Percentiles rank a stretch among this genome's conserved stretches.
phyloP scores from a whole-genome alignment of 37 sponge, comb jelly and placozoan species.

The Hormiphora californensis region DNA sequence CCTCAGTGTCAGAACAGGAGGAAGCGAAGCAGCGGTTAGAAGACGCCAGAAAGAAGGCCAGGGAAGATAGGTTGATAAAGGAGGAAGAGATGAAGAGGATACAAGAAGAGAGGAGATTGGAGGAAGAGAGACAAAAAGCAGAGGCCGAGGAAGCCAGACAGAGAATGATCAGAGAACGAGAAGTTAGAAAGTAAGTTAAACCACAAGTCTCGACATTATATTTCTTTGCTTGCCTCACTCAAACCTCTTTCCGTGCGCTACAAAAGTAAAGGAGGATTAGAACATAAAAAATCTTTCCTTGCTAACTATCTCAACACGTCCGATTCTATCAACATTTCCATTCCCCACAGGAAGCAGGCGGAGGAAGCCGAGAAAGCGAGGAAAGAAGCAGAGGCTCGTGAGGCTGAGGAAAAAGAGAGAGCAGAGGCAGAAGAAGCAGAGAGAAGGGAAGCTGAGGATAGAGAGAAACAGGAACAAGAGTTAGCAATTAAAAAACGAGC shows the following conservation, averaged over 20 bases:
- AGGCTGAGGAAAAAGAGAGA: background rate
- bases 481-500: background rate
- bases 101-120: conserved; percentile 15
- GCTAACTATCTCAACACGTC: too few species aligned
- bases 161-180: background rate
- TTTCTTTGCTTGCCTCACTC: too few species aligned
- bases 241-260: too few species aligned
- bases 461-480: background rate
- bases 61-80: conserved; percentile 24
- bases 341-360: background rate
- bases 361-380: conserved; percentile 8
- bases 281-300: too few species aligned
- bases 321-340: too few species aligned
- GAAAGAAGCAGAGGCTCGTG: background rate
- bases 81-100: conserved; percentile 6
- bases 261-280: too few species aligned
- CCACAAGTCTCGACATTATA: too few species aligned
- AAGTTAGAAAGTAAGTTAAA: conserved; percentile 19
- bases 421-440: conserved; percentile 15
- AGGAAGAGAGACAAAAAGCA: conserved; percentile 26
- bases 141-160: conserved; percentile 45
- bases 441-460: background rate
- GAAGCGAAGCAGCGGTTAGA: conserved; percentile 16
- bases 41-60: conserved; percentile 37
- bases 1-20: conserved; percentile 32